Percentiles rank a stretch among this genome's conserved stretches.
Evolutionary conservation across 2,888 invertebrate genomes (phyloP).

Genomic region (Agriotes lineatus): DNA sequence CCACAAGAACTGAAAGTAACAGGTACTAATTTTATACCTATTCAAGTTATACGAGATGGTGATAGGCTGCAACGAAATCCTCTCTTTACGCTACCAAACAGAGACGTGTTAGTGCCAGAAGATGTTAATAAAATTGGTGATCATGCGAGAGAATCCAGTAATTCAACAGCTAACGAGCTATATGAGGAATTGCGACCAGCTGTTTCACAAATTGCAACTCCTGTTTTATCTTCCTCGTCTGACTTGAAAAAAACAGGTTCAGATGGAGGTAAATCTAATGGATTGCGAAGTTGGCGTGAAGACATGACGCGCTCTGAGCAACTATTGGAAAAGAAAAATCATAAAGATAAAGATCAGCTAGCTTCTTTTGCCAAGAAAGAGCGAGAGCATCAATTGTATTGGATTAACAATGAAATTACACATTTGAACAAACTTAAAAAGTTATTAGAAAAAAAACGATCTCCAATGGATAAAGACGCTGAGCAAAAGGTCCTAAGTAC

Average conservation of each 20-base stretch:
- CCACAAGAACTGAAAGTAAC: background rate
- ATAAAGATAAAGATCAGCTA: conserved; percentile 50
- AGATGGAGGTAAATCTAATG: too few relatives aligned
- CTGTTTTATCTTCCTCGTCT: background rate
- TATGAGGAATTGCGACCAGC: background rate
- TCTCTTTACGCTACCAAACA: conserved; percentile 20
- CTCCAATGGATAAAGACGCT: background rate
- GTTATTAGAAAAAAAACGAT: conserved; percentile 54
- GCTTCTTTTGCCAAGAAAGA: conserved; percentile 67
- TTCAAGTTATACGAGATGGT: background rate
- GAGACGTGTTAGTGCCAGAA: background rate
- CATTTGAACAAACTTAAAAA: conserved; percentile 70
- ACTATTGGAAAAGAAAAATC: conserved; percentile 58
- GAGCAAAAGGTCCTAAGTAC: background rate
- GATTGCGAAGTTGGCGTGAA: conserved; percentile 64
- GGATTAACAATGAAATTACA: conserved; percentile 72
- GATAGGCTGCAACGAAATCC: conserved; percentile 8
- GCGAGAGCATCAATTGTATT: conserved; percentile 68
- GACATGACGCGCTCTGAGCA: conserved; percentile 67
- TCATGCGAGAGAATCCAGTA: background rate
- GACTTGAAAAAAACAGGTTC: conserved; percentile 39
- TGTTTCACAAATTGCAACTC: background rate
- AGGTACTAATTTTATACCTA: background rate
- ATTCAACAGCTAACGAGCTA: conserved; percentile 19
- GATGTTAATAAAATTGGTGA: background rate